phyloP scores from a whole-genome alignment of 2,113 vertebrate genomes.

The Callionymus lyra region DNA sequence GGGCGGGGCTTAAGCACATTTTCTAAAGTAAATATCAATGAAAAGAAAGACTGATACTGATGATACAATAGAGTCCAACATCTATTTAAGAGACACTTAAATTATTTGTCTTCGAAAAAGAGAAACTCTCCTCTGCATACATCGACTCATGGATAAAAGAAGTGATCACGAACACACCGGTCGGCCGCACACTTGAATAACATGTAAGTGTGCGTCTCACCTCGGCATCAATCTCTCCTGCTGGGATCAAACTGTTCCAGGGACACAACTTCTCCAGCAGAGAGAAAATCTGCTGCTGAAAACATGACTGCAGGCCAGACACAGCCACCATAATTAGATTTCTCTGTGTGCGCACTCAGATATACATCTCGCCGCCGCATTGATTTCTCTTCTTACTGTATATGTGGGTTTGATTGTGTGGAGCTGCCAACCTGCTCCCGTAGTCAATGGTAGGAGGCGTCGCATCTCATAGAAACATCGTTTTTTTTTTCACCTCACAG shows the following conservation, averaged over 20 bases:
- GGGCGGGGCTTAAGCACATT: too few relatives aligned
- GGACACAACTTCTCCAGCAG: constrained; percentile 20
- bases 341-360: background rate
- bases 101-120: too few relatives aligned
- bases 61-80: too few relatives aligned
- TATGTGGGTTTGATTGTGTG: background rate
- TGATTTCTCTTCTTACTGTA: background rate
- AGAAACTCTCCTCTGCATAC: too few relatives aligned
- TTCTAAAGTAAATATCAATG: too few relatives aligned
- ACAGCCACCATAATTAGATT: constrained; percentile 34
- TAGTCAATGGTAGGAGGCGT: constrained; percentile 24
- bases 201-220: constrained; percentile 44
- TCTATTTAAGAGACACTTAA: too few relatives aligned
- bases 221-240: constrained; percentile 15
- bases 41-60: too few relatives aligned
- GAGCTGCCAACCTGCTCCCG: constrained; percentile 21
- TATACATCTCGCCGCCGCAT: too few relatives aligned
- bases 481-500: constrained; percentile 6
- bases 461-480: constrained; percentile 19
- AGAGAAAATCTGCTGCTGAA: constrained; percentile 22
- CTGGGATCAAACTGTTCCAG: constrained; percentile 51
- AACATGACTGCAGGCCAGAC: constrained; percentile 27
- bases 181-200: constrained; percentile 33
- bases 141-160: too few relatives aligned
- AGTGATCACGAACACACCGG: background rate